Conservation (phyloP, 2,113 vertebrate species). For the Anoura caudifer region DNA sequence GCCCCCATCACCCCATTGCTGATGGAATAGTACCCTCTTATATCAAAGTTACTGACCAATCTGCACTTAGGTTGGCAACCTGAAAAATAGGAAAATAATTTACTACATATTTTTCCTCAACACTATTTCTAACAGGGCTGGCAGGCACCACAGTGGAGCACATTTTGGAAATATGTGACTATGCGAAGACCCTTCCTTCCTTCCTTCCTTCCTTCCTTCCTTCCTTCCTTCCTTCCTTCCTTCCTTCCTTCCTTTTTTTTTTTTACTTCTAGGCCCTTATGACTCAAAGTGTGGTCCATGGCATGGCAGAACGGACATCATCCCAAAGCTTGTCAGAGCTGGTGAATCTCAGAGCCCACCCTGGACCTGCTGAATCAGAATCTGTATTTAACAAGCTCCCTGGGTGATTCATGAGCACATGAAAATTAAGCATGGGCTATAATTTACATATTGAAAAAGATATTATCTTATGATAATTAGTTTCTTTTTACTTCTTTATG, state of each 20-base stretch:
- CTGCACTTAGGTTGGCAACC: neutral
- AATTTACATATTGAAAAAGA: neutral
- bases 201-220: neutral
- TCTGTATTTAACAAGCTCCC: neutral
- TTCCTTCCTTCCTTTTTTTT: neutral
- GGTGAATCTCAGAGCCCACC: neutral
- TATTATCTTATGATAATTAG: neutral
- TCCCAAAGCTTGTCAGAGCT: neutral
- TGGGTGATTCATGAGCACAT: neutral
- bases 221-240: neutral
- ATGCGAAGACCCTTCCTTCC: neutral
- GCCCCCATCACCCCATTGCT: neutral
- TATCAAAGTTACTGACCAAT: neutral
- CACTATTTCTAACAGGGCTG: neutral
- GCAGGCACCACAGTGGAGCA: neutral
- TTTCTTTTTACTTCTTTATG: constrained; percentile 26
- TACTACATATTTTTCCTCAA: neutral
- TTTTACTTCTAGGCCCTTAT: neutral
- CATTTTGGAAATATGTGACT: neutral
- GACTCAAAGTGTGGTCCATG: neutral
- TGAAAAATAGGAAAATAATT: neutral
- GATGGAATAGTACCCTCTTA: neutral
- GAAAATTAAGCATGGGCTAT: neutral
- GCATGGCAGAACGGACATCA: neutral
- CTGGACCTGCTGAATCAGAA: neutral